Evolutionary conservation across 2,888 invertebrate species (phyloP), one percentile per base, ranked within the genome.

Genomic region (Cremastobaeus sp.): DNA sequence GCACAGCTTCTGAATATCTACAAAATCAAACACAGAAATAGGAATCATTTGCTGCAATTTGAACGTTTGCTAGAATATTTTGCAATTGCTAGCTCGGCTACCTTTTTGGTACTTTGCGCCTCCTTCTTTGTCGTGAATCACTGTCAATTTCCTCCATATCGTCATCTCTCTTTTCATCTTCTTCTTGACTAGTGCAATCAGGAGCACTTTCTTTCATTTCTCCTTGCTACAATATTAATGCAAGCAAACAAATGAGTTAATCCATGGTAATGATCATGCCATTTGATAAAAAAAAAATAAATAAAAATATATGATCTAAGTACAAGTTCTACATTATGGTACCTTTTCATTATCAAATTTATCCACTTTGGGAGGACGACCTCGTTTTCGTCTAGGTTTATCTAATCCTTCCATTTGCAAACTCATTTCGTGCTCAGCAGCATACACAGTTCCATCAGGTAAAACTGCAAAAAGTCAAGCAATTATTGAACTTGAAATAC

Each of bases 381-480:
- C 94, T 20, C 93, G 88, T 85, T 93, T 94, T 55, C 91, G 88
- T 81, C 90, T 91, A 0, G 93, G 93, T 77, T 90, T 92, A 21
- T 91, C 91, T 15, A 93, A 83, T 0, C 92, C 93, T 65, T 91
- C 91, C 75, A 91, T 90, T 88, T 91, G 90, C 12, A 93, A 86
- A 1, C 91, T 88, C 76, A 93, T 89, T 14, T 92, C 91, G 82
- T 93, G 93, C 20, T 93, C 92, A 0, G 90, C 88, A 65, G 91
- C 89, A 84, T 92, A 93, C 37, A 92, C 86, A 1, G 91, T 91
- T 78, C 91, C 90, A 76, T 90, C 90, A 17, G 91, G 90, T 76
- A 91, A 88, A 71, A 92, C 92, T 93, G 83, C 15, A 88, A 81
- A 68, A 55, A 57, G 52, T 65, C 66, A 18, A n/a, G n/a, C 48